phyloP scores from a whole-genome alignment of 2,888 invertebrate species.

The Drosophila trichaetosa region DNA sequence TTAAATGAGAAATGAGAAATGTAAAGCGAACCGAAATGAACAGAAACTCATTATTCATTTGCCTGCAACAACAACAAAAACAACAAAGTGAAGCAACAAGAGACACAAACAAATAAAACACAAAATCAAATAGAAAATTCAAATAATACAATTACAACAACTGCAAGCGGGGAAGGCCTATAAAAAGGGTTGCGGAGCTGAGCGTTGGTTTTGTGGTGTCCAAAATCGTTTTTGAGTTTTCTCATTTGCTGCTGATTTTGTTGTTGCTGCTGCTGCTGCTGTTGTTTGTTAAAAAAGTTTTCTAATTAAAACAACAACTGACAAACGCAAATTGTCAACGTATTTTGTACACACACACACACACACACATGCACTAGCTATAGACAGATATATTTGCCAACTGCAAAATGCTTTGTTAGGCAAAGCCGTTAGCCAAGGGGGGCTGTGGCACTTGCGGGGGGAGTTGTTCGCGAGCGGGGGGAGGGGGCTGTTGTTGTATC shows the following conservation, averaged over 20 bases:
- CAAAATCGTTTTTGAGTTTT: constrained; percentile 77
- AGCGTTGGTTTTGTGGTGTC: constrained; percentile 65
- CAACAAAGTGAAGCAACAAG: constrained; percentile 18
- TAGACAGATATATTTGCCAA: constrained; percentile 64
- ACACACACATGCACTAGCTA: background rate
- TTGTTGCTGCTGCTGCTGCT: constrained; percentile 46
- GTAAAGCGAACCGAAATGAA: constrained; percentile 45
- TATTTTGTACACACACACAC: constrained; percentile 45
- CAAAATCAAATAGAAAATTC: constrained; percentile 75
- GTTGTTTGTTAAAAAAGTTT: constrained; percentile 79
- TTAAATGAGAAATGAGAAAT: constrained; percentile 12
- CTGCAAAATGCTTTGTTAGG: constrained; percentile 76
- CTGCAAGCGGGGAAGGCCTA: constrained; percentile 4
- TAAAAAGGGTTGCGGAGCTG: background rate
- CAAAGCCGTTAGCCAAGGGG: constrained; percentile 39
- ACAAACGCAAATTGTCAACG: constrained; percentile 80
- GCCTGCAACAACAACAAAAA: constrained; percentile 27
- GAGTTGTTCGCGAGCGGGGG: background rate
- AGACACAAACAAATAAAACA: constrained; percentile 21
- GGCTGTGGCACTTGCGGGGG: background rate
- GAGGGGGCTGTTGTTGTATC: background rate
- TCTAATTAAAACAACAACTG: constrained; percentile 81
- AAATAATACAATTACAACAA: constrained; percentile 65
- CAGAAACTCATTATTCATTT: constrained; percentile 78
- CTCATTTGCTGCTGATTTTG: constrained; percentile 48